Evolutionary conservation across 2,113 vertebrate genomes (phyloP).

Genomic region (Eublepharis macularius): DNA sequence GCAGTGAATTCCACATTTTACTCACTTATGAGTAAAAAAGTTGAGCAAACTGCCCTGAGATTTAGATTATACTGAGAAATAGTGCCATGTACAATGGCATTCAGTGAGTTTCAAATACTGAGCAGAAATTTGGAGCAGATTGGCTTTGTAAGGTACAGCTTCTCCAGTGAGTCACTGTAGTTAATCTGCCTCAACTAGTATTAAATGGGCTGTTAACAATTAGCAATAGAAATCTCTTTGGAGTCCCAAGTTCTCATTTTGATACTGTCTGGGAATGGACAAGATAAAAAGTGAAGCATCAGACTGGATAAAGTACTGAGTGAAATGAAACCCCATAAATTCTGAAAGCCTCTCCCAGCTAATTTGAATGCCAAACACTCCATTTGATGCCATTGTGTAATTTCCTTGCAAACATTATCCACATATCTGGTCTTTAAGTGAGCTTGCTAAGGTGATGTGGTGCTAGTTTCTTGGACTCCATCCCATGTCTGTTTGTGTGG

Average conservation of each 20-base stretch:
- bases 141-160: too few species aligned
- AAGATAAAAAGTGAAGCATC: background rate
- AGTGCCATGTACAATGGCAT: background rate
- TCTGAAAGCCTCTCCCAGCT: background rate
- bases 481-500: background rate
- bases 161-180: background rate
- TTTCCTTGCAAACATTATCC: slow-evolving; percentile 32
- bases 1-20: too few species aligned
- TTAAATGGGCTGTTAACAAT: background rate
- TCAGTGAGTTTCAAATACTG: background rate
- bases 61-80: background rate
- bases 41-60: too few species aligned
- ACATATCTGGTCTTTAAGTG: slow-evolving; percentile 38
- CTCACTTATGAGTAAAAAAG: too few species aligned
- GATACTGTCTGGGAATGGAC: background rate
- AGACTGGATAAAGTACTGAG: background rate
- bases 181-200: background rate
- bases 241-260: background rate
- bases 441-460: slow-evolving; percentile 37
- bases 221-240: background rate
- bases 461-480: slow-evolving; percentile 20
- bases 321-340: background rate
- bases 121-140: background rate
- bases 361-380: slow-evolving; percentile 26
- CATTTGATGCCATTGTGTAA: slow-evolving; percentile 48